Conservation (phyloP, 1,140 invertebrate species). For the Probaryconus sp. region DNA sequence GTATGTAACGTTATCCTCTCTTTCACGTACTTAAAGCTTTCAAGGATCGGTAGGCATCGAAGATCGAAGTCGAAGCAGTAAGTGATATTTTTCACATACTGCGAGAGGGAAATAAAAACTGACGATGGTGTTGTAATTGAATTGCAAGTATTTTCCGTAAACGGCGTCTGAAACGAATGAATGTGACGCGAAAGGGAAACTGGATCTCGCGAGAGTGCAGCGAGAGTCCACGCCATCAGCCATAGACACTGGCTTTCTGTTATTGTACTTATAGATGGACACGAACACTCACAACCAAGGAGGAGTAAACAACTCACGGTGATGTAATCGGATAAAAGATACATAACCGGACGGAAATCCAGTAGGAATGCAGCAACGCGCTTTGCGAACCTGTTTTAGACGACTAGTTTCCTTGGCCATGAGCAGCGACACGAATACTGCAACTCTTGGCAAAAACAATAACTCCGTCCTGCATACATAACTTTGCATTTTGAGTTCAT, state of each 20-base stretch:
- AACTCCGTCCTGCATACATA: background rate
- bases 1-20: too few relatives aligned
- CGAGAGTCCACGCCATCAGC: constrained; percentile 35
- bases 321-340: constrained; percentile 58
- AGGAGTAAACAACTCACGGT: constrained; percentile 5
- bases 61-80: too few relatives aligned
- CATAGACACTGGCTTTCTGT: too few relatives aligned
- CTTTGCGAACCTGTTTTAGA: constrained; percentile 48
- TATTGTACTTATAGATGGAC: background rate
- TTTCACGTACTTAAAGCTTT: too few relatives aligned
- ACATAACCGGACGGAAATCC: constrained; percentile 57
- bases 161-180: constrained; percentile 37
- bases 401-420: constrained; percentile 55
- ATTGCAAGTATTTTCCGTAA: constrained; percentile 50
- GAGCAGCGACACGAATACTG: constrained; percentile 32
- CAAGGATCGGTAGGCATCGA: too few relatives aligned
- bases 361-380: constrained; percentile 40
- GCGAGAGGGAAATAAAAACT: too few relatives aligned
- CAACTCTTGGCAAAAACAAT: constrained; percentile 23
- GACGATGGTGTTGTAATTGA: constrained; percentile 26
- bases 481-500: constrained; percentile 13
- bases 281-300: background rate
- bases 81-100: too few relatives aligned
- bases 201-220: constrained; percentile 38
- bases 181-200: constrained; percentile 53